Base-by-base conservation (phyloP, 2,797 vertebrate genomes). In the Acrossocheilus fasciatus region DNA sequence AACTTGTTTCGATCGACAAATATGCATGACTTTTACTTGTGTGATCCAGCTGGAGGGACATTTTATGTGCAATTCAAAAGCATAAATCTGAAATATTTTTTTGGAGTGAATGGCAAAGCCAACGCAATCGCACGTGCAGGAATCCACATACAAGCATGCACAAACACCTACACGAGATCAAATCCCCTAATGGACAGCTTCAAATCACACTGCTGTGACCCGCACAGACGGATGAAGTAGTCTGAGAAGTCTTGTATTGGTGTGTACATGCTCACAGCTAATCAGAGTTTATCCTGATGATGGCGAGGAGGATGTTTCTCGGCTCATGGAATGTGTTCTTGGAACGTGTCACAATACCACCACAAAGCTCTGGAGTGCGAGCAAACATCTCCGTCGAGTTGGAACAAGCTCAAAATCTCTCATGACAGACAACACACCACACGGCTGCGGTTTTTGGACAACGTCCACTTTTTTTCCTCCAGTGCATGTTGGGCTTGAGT, bases 341-440 rank as follows among this genome's bases (percentile, higher is more conserved):
- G 57, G 75, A 87, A 11, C 41, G 7, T 5, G 17, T n/a, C 50
- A 34, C 39, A 34, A 77, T n/a, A 45, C 3, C 59, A 12, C 36
- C 73, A 59, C 45, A 52, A 72, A 64, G 39, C 50, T 59, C 47
- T 17, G 43, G 72, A 74, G n/a, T 9, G 47, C 45, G 6, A 41
- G 57, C 30, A 68, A 87, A 64, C 82, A 76, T 75, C 45, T 82
- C 36, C 6, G n/a, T 84, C 68, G 52, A 66, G 82, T 66, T 54
- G 76, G 39, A 62, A 66, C 75, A 83, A 47, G 82, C 74, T 62
- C 30, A 66, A 20, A 1, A 47, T 62, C 62, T 72, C 62, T 23
- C 85, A 47, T 34, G 83, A 78, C 12, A 26, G 12, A 66, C 43
- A 4, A 47, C 64, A n/a, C 9, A 8, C 43, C 2, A 47, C 64